These are phyloP conservation scores for Eristalis tenax DNA, from an alignment of 2,888 invertebrate genomes.

Conservation along the genomic window DNA sequence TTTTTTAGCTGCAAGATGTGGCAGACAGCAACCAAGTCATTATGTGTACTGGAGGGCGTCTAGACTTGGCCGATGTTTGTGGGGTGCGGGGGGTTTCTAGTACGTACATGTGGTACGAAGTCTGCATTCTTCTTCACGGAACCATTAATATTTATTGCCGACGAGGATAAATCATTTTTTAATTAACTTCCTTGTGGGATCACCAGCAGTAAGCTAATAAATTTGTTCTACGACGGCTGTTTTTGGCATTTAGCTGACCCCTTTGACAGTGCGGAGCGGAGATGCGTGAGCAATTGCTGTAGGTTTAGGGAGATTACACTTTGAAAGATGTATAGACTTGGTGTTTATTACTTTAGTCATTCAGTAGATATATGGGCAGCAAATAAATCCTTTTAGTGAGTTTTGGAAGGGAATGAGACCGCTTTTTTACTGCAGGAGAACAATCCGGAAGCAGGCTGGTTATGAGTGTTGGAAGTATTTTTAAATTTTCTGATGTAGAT, in stretches of 20 bases:
- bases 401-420: background rate
- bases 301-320: conserved; percentile 40
- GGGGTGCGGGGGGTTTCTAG: background rate
- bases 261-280: conserved; percentile 4
- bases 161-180: conserved; percentile 66
- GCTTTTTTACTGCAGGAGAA: background rate
- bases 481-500: no score
- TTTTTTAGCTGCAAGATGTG: conserved; percentile 25
- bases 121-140: conserved; percentile 20
- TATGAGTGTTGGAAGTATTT: no score
- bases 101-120: conserved; percentile 11
- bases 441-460: no score
- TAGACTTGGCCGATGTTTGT: conserved; percentile 20
- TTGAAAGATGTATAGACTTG: conserved; percentile 19
- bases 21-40: conserved; percentile 53
- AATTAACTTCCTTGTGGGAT: conserved; percentile 59
- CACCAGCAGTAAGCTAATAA: conserved; percentile 52
- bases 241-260: conserved; percentile 1
- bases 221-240: conserved; percentile 32
- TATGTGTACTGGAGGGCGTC: conserved; percentile 51
- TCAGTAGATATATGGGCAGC: background rate
- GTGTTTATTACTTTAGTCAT: conserved; percentile 1
- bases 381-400: background rate
- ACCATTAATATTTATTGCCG: conserved; percentile 67
- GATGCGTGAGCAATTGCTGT: no score